Evolutionary conservation across 2,797 vertebrate genomes (phyloP).

Genomic region (Selene dorsalis): DNA sequence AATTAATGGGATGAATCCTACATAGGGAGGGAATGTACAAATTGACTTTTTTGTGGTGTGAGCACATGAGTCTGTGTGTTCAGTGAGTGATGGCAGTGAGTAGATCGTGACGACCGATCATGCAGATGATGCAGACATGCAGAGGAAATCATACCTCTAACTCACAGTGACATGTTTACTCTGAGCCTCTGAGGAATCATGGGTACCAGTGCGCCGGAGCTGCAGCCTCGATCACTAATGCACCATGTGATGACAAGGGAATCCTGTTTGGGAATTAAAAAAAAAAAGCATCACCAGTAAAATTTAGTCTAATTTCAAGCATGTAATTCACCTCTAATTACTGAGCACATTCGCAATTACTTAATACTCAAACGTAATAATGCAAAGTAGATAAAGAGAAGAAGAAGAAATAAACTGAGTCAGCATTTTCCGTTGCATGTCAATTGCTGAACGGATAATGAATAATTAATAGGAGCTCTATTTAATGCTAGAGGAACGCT

Average conservation of each 20-base stretch:
- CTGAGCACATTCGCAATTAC: constrained; percentile 33
- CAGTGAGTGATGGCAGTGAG: constrained; percentile 31
- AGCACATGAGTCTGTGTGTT: constrained; percentile 18
- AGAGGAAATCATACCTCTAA: constrained; percentile 54
- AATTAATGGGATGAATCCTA: constrained; percentile 1
- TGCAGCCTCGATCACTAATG: constrained; percentile 28
- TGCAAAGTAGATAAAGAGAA: constrained; percentile 33
- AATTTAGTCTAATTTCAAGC: constrained; percentile 28
- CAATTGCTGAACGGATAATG: constrained; percentile 70
- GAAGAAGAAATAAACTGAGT: constrained; percentile 36
- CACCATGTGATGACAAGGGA: constrained; percentile 42
- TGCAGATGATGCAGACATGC: constrained; percentile 54
- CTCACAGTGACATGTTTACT: constrained; percentile 66
- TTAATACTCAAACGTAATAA: constrained; percentile 25
- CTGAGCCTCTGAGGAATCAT: constrained; percentile 44
- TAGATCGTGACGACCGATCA: constrained; percentile 46
- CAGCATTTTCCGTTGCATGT: constrained; percentile 63
- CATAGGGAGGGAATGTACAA: not conserved
- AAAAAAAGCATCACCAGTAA: constrained; percentile 7
- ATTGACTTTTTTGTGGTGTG: not conserved
- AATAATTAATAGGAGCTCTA: constrained; percentile 79
- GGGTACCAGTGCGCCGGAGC: constrained; percentile 26
- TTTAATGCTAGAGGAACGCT: constrained; percentile 71
- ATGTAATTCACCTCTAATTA: constrained; percentile 31
- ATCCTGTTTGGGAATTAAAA: constrained; percentile 9